These are phyloP conservation scores for Solea solea DNA, from an alignment of 2,113 vertebrate genomes.

Conservation along the genomic window DNA sequence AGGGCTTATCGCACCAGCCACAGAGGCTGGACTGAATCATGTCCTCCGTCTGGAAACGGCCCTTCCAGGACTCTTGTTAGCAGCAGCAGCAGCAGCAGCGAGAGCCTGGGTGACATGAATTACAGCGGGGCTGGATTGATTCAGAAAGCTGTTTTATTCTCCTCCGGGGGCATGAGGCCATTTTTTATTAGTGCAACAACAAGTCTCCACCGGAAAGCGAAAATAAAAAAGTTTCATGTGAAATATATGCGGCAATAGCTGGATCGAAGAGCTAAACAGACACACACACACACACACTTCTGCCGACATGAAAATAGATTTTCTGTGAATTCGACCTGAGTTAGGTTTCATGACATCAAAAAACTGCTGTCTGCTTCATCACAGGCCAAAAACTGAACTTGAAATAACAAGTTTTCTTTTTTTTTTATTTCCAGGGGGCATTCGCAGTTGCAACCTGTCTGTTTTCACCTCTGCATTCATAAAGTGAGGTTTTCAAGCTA, in stretches of 20 bases:
- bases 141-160: slow-evolving; percentile 34
- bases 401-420: slow-evolving; percentile 58
- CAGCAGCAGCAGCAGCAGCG: slow-evolving; percentile 56
- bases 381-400: slow-evolving; percentile 39
- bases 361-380: slow-evolving; percentile 34
- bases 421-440: slow-evolving; percentile 43
- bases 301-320: slow-evolving; percentile 62
- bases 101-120: slow-evolving; percentile 67
- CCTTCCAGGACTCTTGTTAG: slow-evolving; percentile 65
- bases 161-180: slow-evolving; percentile 22
- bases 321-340: slow-evolving; percentile 45
- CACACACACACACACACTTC: slow-evolving; percentile 16
- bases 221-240: slow-evolving; percentile 27
- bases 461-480: slow-evolving; percentile 62
- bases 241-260: slow-evolving; percentile 48
- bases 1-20: slow-evolving; percentile 65
- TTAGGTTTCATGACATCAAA: slow-evolving; percentile 58
- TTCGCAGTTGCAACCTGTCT: slow-evolving; percentile 56
- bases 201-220: slow-evolving; percentile 32
- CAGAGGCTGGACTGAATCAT: slow-evolving; percentile 73
- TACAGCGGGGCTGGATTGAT: slow-evolving; percentile 57
- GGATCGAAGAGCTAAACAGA: slow-evolving; percentile 38
- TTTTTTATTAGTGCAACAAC: slow-evolving; percentile 57
- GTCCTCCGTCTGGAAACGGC: slow-evolving; percentile 61
- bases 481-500: slow-evolving; percentile 41